Base-by-base conservation (phyloP, 2,113 vertebrate genomes). In the Rostratula benghalensis region DNA sequence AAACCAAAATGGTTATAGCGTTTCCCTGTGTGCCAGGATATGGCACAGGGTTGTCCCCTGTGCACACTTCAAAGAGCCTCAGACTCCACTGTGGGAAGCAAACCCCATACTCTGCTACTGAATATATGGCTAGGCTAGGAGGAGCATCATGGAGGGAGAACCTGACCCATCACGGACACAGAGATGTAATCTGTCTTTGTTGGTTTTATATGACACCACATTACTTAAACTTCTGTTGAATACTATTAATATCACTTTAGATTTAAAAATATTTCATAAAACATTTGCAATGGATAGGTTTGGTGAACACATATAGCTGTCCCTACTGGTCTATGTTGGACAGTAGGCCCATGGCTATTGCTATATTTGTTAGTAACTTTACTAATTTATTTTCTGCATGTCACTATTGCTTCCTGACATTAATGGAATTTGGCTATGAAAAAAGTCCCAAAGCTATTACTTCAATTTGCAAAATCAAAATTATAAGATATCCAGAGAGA, bases 391-490 rank as follows among this genome's bases (percentile, higher is more conserved):
- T 41, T 60, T 6, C 8, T 17, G 1, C 21, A 3, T 67, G 37
- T 60, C n/a, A 61, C 3, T n/a, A 19, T 31, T 43, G 3, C 9
- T 63, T 73, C 10, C 11, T 3, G 0, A 2, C 15, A 20, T 51
- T 64, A 77, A 65, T 18, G 13, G 24, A 54, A 78, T 91, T 90
- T 70, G 13, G 16, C 37, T 35, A 17, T 50, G n/a, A 65, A 83
- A 76, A 53, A 0, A 5, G 39, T 27, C 9, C 0, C 35, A 71
- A 54, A 46, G 1, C 4, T n/a, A 14, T n/a, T 23, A 59, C 4
- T 39, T 48, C 76, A 23, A 73, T 71, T 68, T 90, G 10, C 9
- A 65, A 76, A 68, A 3, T 60, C 27, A 80, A 83, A 69, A n/a
- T 33, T 54, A 28, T 18, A 65, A 35, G 1, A 30, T 35, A 2